Evolutionary conservation across 2,888 invertebrate genomes (phyloP).

Genomic region (Conus canariensis): DNA sequence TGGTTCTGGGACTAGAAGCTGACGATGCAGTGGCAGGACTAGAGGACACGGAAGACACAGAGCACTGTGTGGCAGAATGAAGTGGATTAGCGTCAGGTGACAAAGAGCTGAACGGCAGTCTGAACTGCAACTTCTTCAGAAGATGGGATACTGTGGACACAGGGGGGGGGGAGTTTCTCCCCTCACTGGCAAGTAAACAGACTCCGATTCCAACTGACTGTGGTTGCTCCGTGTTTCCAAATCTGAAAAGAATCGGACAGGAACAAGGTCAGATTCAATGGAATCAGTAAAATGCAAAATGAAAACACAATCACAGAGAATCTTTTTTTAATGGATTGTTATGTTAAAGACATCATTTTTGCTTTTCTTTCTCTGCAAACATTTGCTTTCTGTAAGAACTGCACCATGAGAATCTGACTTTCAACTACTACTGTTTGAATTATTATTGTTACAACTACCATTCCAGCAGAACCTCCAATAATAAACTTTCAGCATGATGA

Average conservation of each 20-base stretch:
- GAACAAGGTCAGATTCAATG: no score
- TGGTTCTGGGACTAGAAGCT: conserved; percentile 23
- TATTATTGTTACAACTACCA: no score
- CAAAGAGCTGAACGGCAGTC: neutral
- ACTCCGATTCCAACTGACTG: conserved; percentile 74
- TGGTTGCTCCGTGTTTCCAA: conserved; percentile 64
- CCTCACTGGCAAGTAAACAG: conserved; percentile 70
- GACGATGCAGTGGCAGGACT: conserved; percentile 47
- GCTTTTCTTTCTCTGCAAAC: no score
- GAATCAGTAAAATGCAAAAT: no score
- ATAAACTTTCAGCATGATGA: no score
- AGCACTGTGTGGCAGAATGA: neutral
- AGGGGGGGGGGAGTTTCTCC: conserved; percentile 47
- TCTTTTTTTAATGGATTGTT: no score
- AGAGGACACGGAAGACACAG: neutral
- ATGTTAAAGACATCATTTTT: no score
- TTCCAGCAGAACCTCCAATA: no score
- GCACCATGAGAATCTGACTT: no score
- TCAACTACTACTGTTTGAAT: no score
- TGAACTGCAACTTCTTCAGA: neutral
- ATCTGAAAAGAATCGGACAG: conserved; percentile 56
- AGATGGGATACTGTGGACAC: neutral
- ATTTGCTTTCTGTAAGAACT: no score
- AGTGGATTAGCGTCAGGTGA: neutral
- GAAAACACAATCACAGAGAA: no score